Base-by-base conservation (phyloP, 2,888 invertebrate species). In the Hanleya hanleyi region DNA sequence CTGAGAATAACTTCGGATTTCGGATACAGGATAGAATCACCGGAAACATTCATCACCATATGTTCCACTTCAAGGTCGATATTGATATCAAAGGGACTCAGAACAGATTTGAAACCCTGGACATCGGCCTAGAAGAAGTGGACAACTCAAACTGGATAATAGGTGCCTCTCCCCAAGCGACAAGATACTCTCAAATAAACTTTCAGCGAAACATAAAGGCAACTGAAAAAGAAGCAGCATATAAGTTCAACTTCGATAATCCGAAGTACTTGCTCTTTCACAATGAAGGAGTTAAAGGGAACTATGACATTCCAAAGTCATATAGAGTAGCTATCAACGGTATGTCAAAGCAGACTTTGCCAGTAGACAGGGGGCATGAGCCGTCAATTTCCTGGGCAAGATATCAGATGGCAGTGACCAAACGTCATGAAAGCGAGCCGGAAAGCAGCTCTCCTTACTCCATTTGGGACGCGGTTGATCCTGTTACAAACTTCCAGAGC, bases 101-200 rank as follows among this genome's bases (percentile, higher is more conserved):
- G 50, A 88, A 88, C 74, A 74, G 87, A 35, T 86, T 85, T 67
- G 84, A 85, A 70, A 86, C 86, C 0, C 68, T 86, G 36, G 83
- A 86, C 71, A 83, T 86, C 26, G 65, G 70, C 2, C 76, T 82
- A 0, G 70, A 75, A 6, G 1, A n/a, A n/a, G n/a, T n/a, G n/a
- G n/a, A n/a, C n/a, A n/a, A n/a, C n/a, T n/a, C n/a, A n/a, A n/a
- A n/a, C n/a, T n/a, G n/a, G n/a, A n/a, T n/a, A n/a, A n/a, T n/a
- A n/a, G n/a, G n/a, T n/a, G n/a, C n/a, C n/a, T n/a, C n/a, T n/a
- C n/a, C n/a, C n/a, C n/a, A n/a, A 2, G 64, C 64, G 3, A 33
- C 18, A n/a, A 37, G 12, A 18, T 71, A 74, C 38, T 65, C 77
- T n/a, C 85, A 83, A 70, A 70, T 80, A 7, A 71, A 76, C n/a